Conservation (phyloP, 2,888 invertebrate species). For the Drosophila sordidula region DNA sequence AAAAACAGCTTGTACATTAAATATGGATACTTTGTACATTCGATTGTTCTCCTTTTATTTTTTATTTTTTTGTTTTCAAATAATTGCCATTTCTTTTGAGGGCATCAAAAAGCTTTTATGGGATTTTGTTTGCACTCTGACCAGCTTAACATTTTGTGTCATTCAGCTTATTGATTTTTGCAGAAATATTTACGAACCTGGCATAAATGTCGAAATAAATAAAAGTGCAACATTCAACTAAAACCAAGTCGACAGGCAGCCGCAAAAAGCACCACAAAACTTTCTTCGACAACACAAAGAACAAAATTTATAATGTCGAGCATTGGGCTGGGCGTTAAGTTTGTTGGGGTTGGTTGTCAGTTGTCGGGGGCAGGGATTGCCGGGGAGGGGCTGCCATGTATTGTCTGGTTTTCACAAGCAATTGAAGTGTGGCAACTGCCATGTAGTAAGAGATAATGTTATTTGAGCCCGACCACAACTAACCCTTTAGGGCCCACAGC, state of each 20-base stretch:
- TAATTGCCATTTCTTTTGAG: slow-evolving; percentile 48
- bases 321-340: slow-evolving; percentile 30
- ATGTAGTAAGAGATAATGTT: slow-evolving; percentile 67
- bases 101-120: slow-evolving; percentile 51
- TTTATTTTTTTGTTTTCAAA: slow-evolving; percentile 31
- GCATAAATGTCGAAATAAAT: slow-evolving; percentile 68
- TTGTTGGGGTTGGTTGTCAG: slow-evolving; percentile 5
- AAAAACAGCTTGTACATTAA: background rate
- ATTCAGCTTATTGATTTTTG: slow-evolving; percentile 37
- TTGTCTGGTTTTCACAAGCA: slow-evolving; percentile 64
- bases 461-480: slow-evolving; percentile 44
- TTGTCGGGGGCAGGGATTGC: slow-evolving; percentile 3
- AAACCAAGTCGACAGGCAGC: slow-evolving; percentile 57
- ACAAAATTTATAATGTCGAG: slow-evolving; percentile 48
- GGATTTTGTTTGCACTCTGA: slow-evolving; percentile 50
- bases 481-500: slow-evolving; percentile 52
- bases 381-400: slow-evolving; percentile 21
- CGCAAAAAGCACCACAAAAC: slow-evolving; percentile 45
- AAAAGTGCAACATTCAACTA: slow-evolving; percentile 64
- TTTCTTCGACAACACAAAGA: slow-evolving; percentile 32
- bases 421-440: slow-evolving; percentile 67
- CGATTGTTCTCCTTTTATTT: slow-evolving; percentile 24
- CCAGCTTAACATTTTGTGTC: slow-evolving; percentile 53
- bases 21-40: slow-evolving; percentile 17
- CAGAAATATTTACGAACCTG: slow-evolving; percentile 30